Evolutionary conservation across 2,113 vertebrate species (phyloP).

Genomic region (Motacilla alba): DNA sequence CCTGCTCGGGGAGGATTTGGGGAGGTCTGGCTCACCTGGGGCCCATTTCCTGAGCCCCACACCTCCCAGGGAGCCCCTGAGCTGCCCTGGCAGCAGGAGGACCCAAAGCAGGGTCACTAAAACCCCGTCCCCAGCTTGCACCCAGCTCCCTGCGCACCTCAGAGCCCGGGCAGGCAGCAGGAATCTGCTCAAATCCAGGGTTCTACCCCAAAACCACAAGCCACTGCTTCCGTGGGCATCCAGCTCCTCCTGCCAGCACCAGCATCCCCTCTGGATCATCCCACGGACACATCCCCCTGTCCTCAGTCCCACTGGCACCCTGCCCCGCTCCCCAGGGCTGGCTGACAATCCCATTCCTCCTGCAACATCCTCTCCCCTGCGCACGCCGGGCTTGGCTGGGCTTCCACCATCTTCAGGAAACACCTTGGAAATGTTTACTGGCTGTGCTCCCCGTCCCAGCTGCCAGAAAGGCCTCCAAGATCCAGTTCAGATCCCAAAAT

Average conservation of each 20-base stretch:
- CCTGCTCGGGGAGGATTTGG: fast-evolving
- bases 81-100: not conserved
- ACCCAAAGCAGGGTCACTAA: not conserved
- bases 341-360: not conserved
- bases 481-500: not conserved
- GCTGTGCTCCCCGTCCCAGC: not conserved
- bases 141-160: not conserved
- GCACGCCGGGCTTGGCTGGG: not conserved
- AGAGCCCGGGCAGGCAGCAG: not conserved
- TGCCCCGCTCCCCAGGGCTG: not conserved
- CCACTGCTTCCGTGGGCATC: not conserved
- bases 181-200: not conserved
- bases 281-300: fast-evolving
- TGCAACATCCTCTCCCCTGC: not conserved
- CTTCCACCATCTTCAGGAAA: slow-evolving; percentile 4
- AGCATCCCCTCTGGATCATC: not conserved
- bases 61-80: not conserved
- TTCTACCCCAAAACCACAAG: not conserved
- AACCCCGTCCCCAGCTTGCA: not conserved
- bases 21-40: not conserved
- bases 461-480: not conserved
- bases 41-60: fast-evolving
- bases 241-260: not conserved
- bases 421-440: slow-evolving; percentile 10
- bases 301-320: not conserved